Evolutionary conservation across 2,113 vertebrate genomes (phyloP).

Genomic region (Plectropomus leopardus): DNA sequence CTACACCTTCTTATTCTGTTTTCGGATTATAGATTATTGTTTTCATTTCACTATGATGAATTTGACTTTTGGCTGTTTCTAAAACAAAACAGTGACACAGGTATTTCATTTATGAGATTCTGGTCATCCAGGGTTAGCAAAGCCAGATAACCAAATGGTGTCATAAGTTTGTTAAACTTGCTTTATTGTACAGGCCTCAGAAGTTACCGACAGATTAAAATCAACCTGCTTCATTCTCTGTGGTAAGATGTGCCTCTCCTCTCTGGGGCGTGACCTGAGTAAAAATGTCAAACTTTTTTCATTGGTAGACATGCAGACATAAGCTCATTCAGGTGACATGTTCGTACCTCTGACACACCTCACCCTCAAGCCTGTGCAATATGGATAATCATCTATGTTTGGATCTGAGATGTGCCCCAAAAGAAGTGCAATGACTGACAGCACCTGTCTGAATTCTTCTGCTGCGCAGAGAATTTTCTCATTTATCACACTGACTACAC

Average conservation of each 20-base stretch:
- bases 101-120: no score
- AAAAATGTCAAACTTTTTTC: conserved; percentile 1
- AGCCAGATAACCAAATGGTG: no score
- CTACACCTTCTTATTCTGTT: no score
- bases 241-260: neutral
- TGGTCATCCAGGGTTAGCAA: no score
- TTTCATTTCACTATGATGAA: no score
- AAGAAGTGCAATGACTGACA: neutral
- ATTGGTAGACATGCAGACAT: neutral
- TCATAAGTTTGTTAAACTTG: no score
- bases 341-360: neutral
- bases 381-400: neutral
- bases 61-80: no score
- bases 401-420: neutral
- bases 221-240: neutral
- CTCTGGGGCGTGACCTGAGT: neutral
- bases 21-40: no score
- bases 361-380: neutral
- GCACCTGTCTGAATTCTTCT: neutral
- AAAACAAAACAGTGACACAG: no score
- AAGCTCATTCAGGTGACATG: neutral
- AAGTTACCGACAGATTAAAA: neutral
- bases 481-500: neutral
- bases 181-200: no score
- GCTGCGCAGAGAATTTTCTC: neutral